Evolutionary conservation across 64 coral and sea anemone species (phyloP).

Genomic region (Actinia tenebrosa): DNA sequence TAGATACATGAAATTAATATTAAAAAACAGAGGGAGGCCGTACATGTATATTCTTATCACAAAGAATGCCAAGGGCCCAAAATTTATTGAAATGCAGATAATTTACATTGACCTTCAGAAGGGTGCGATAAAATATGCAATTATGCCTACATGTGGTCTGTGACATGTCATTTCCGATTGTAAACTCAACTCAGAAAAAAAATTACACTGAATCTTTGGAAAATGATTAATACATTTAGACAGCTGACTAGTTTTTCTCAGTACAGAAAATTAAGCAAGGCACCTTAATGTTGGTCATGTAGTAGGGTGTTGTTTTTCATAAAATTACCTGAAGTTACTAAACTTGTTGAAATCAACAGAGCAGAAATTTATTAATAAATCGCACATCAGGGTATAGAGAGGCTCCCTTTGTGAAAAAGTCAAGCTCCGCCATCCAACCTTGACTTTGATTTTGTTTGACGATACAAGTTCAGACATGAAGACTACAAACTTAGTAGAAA

Average conservation of each 20-base stretch:
- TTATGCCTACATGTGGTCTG: not conserved
- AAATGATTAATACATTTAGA: not conserved
- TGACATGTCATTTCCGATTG: not conserved
- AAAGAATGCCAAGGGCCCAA: not conserved
- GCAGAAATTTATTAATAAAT: constrained; percentile 4
- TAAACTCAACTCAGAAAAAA: not conserved
- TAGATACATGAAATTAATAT: not conserved
- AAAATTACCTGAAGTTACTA: not conserved
- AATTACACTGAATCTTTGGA: not conserved
- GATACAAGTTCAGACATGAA: too few relatives aligned
- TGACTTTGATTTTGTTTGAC: not conserved
- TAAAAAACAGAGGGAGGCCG: not conserved
- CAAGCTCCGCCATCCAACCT: not conserved
- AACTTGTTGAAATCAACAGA: not conserved
- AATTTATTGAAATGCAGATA: not conserved
- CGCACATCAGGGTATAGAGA: not conserved
- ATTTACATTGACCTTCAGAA: not conserved
- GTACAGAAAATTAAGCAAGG: too few relatives aligned
- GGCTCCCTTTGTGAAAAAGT: not conserved
- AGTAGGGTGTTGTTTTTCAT: not conserved
- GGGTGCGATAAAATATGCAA: not conserved
- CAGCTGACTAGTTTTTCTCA: too few relatives aligned
- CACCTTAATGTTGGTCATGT: not conserved
- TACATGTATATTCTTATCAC: not conserved
- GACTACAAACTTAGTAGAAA: too few relatives aligned